Base-by-base conservation (phyloP, 1,140 invertebrate species). In the Schlechtendalia chinensis region DNA sequence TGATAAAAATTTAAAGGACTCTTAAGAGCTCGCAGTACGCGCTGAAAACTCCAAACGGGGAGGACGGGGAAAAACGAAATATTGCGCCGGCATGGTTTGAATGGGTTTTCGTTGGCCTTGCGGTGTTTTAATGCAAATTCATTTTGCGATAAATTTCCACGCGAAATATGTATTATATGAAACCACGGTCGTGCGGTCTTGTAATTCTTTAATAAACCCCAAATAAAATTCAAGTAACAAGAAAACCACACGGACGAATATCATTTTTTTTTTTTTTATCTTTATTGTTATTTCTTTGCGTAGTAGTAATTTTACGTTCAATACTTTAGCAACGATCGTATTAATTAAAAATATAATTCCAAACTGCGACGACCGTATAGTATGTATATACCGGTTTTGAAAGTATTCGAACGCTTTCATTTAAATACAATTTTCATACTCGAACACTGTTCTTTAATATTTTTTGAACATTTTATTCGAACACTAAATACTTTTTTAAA, bases 1-100 rank as follows among this genome's bases (percentile, higher is more conserved):
- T 47, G 65, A 69, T 69, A 47, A 47, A 69, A 69, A 69, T 69
- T 69, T 47, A 69, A 47, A 69, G 65, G 65, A 47, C 47, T 69
- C 39, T 69, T 69, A 69, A 69, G 65, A 69, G 65, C 65, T 69
- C 45, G 65, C 32, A 24, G 65, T 24, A 39, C 19, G 24, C 19
- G 10, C 32, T 45, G 45, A 69, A 69, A 69, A 69, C n/a, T 69
- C n/a, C 16, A 47, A 47, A 22, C 32, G 65, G 32, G 32, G 32
- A 8, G 32, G 32, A 4, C 8, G 32, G 3, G 32, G 65, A 22
- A 47, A 69, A 69, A 69, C 47, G 65, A 69, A 69, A 69, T 69
- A 69, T 47, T 47, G 47, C 65, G n/a, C 39, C 39, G 32, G 39
- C 39, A 22, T 69, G n/a, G 32, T 47, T 47, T 12, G 39, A 47